A percentile compares a stretch with the other conserved stretches of the same genome.
phyloP scores from a whole-genome alignment of 2,888 invertebrate species.

The Caenorhabditis drosophilae region DNA sequence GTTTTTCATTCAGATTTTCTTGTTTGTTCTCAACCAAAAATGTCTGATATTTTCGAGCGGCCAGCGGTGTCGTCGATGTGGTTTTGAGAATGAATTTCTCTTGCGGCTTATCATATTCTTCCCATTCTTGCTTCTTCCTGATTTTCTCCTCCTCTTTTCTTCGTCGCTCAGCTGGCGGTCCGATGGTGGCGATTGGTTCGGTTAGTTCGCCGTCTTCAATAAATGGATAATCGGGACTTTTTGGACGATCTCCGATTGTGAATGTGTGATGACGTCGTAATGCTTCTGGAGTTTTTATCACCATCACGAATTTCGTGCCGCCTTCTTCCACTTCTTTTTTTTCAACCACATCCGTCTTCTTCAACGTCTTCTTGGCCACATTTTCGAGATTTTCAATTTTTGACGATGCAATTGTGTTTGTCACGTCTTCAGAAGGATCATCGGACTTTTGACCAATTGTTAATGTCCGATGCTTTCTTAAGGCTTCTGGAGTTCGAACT shows the following conservation, averaged over 20 bases:
- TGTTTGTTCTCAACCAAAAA: conserved; percentile 40
- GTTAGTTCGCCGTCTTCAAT: conserved; percentile 49
- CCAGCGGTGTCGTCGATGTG: conserved; percentile 40
- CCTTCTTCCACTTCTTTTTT: neutral
- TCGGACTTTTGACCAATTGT: conserved; percentile 8
- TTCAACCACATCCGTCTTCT: neutral
- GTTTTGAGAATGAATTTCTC: conserved; percentile 43
- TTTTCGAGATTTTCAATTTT: neutral
- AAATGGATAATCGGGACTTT: conserved; percentile 44
- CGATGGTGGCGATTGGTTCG: conserved; percentile 48
- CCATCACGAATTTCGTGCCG: conserved; percentile 29
- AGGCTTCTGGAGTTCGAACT: conserved; percentile 13
- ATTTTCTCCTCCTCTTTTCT: conserved; percentile 32
- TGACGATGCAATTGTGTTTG: conserved; percentile 5
- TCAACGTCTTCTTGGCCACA: conserved; percentile 5
- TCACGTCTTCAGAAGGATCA: too few species aligned
- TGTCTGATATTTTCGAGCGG: conserved; percentile 43
- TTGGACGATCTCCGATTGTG: conserved; percentile 44
- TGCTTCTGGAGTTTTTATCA: conserved; percentile 39
- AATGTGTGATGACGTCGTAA: conserved; percentile 47
- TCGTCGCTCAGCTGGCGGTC: conserved; percentile 41
- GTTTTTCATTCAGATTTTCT: conserved; percentile 14
- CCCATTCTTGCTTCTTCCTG: conserved; percentile 24
- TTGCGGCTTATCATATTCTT: conserved; percentile 25
- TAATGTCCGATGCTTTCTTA: conserved; percentile 10